Conservation (phyloP, 2,113 vertebrate species). For the Eolophus roseicapilla region DNA sequence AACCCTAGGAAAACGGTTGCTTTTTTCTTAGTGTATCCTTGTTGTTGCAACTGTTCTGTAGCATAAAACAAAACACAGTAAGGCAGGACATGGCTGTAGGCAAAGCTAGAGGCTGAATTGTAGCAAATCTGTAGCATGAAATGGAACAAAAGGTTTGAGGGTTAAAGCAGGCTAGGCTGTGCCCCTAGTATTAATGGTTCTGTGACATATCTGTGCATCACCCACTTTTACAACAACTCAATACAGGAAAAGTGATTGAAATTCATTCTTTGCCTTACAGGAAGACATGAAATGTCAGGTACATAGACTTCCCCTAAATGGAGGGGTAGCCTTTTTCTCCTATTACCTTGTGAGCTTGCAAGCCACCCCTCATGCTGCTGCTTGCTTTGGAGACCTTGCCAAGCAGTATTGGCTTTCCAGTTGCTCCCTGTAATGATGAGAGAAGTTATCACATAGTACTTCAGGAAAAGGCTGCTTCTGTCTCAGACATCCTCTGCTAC, state of each 20-base stretch:
- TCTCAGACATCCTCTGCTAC: fast-evolving
- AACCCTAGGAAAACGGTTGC: background rate
- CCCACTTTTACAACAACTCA: background rate
- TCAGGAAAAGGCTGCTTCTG: background rate
- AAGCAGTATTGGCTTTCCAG: background rate
- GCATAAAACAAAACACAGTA: background rate
- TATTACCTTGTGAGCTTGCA: background rate
- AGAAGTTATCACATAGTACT: background rate
- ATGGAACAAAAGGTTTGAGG: background rate
- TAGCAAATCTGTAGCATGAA: too few relatives aligned
- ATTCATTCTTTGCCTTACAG: background rate
- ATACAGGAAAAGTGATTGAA: background rate
- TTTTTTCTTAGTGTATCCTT: background rate
- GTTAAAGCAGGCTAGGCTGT: background rate
- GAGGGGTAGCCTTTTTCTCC: background rate
- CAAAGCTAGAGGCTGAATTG: background rate
- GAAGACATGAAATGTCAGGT: background rate
- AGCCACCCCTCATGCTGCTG: fast-evolving
- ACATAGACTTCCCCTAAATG: background rate
- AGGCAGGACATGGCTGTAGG: background rate
- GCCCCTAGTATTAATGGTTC: background rate
- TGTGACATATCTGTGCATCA: background rate
- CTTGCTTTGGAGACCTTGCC: background rate
- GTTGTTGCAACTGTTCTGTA: background rate
- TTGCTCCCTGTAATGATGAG: background rate